phyloP scores from a whole-genome alignment of 2,113 vertebrate species.

The Sigmodon hispidus region DNA sequence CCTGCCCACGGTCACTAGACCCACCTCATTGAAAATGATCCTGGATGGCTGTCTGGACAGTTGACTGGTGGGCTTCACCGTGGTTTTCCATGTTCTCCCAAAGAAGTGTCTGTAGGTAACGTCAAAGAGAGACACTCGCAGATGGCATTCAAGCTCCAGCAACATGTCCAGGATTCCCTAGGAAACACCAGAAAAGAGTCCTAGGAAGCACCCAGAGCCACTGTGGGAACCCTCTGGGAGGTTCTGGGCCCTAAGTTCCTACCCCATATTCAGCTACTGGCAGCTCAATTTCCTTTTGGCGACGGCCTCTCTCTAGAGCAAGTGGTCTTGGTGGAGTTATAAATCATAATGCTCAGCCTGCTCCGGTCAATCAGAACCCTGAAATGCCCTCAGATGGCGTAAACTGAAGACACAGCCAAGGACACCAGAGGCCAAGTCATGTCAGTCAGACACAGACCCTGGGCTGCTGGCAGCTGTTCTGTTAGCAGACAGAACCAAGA shows the following conservation, averaged over 20 bases:
- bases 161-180: constrained; percentile 74
- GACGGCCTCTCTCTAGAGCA: neutral
- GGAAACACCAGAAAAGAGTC: neutral
- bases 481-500: neutral
- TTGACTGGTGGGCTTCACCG: constrained; percentile 66
- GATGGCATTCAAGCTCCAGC: constrained; percentile 85
- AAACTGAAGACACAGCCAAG: neutral
- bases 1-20: accelerated
- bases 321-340: neutral
- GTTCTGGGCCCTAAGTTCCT: accelerated
- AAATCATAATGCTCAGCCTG: neutral
- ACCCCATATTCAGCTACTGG: neutral
- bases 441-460: neutral
- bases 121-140: constrained; percentile 92
- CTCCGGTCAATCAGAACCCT: neutral
- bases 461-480: neutral
- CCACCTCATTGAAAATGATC: constrained; percentile 91
- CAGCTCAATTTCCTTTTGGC: neutral
- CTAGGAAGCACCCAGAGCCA: neutral
- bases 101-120: constrained; percentile 91
- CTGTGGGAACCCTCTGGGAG: accelerated
- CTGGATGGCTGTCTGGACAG: constrained; percentile 57
- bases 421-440: neutral
- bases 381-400: neutral
- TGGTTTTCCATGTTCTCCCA: constrained; percentile 93